Conservation (phyloP, 2,797 vertebrate species). For the Pterois miles region DNA sequence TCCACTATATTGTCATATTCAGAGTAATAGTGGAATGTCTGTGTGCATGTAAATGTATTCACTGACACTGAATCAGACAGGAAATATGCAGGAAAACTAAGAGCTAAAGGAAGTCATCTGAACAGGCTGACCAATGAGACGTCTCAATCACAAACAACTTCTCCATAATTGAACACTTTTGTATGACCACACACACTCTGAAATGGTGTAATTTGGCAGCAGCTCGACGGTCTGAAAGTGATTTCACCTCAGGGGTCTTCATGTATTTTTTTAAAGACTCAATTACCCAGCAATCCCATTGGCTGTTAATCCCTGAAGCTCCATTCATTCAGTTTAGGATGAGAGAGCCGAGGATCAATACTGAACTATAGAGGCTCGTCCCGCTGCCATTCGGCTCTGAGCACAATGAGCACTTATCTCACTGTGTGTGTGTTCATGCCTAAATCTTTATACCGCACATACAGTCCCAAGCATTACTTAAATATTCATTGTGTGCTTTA, state of each 20-base stretch:
- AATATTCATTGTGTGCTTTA: background rate
- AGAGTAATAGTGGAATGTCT: too few relatives aligned
- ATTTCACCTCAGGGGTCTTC: conserved; percentile 50
- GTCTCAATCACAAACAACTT: background rate
- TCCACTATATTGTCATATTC: too few relatives aligned
- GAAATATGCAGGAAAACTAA: background rate
- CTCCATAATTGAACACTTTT: background rate
- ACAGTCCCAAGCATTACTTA: background rate
- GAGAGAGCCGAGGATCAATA: conserved; percentile 72
- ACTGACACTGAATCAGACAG: background rate
- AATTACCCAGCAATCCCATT: conserved; percentile 62
- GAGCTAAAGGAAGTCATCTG: background rate
- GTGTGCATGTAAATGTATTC: too few relatives aligned
- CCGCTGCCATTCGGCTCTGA: conserved; percentile 49
- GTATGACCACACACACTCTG: background rate
- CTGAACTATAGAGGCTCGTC: conserved; percentile 40
- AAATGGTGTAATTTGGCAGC: conserved; percentile 21
- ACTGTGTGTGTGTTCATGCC: background rate
- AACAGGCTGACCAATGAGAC: background rate
- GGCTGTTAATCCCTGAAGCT: conserved; percentile 63
- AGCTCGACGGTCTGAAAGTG: conserved; percentile 28
- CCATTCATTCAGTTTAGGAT: conserved; percentile 58
- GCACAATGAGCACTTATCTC: conserved; percentile 36
- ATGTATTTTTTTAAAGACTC: conserved; percentile 67
- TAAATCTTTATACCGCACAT: conserved; percentile 1